Percentiles rank a stretch among this genome's conserved stretches.
phyloP scores from a whole-genome alignment of 2,888 invertebrate genomes.

The Cabera pusaria region DNA sequence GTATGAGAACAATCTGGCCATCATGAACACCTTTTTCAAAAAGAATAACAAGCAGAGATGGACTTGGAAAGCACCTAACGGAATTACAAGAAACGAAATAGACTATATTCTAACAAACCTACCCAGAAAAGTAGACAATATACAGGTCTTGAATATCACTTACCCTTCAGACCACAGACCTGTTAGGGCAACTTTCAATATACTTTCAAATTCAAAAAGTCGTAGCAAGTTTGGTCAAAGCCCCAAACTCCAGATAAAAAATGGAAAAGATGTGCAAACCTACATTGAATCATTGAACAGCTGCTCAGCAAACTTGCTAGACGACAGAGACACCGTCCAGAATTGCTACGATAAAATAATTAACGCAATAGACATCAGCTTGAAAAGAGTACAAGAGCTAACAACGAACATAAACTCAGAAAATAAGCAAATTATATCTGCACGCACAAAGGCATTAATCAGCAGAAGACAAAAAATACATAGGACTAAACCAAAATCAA shows the following conservation, averaged over 20 bases:
- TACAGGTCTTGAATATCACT: slow-evolving; percentile 4
- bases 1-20: slow-evolving; percentile 12
- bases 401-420: background rate
- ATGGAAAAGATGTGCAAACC: slow-evolving; percentile 7
- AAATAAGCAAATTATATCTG: slow-evolving; percentile 15
- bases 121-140: slow-evolving; percentile 4
- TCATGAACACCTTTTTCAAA: slow-evolving; percentile 10
- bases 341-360: slow-evolving; percentile 13
- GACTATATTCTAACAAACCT: slow-evolving; percentile 11
- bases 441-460: slow-evolving; percentile 16
- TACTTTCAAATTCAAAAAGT: background rate
- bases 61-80: slow-evolving; percentile 8
- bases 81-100: slow-evolving; percentile 10
- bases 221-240: slow-evolving; percentile 4
- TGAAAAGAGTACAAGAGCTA: slow-evolving; percentile 3
- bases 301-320: slow-evolving; percentile 4
- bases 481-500: slow-evolving; percentile 22
- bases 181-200: slow-evolving; percentile 8
- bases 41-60: slow-evolving; percentile 9
- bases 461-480: slow-evolving; percentile 23
- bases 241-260: background rate
- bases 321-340: slow-evolving; percentile 8
- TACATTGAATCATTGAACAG: slow-evolving; percentile 4
- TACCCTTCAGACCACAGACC: slow-evolving; percentile 15
- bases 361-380: slow-evolving; percentile 9